Conservation (phyloP, 2,113 vertebrate species). For the Grallaria varia region DNA sequence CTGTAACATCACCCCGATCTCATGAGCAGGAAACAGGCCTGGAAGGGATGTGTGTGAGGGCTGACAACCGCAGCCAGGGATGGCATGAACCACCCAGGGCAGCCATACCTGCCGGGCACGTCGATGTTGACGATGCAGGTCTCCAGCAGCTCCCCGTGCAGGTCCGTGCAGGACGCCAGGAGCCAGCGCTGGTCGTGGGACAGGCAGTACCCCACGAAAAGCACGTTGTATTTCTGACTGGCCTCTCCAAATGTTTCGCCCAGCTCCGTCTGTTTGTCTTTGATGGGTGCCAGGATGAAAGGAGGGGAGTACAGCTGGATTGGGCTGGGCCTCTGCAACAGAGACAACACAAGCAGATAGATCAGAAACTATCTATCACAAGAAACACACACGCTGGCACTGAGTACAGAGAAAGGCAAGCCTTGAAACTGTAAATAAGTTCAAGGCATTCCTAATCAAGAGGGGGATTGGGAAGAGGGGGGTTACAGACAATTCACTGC, state of each 20-base stretch:
- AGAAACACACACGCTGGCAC: background rate
- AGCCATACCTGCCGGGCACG: conserved; percentile 84
- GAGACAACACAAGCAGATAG: background rate
- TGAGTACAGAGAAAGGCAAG: background rate
- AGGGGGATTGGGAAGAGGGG: background rate
- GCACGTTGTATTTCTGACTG: conserved; percentile 90
- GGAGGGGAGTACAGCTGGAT: conserved; percentile 91
- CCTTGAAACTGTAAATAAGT: background rate
- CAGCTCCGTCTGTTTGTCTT: conserved; percentile 88
- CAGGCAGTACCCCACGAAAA: conserved; percentile 94
- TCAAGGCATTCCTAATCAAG: background rate
- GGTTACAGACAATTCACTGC: background rate
- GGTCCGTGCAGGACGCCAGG: conserved; percentile 94
- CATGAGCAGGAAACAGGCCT: background rate
- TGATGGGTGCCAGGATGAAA: conserved; percentile 89
- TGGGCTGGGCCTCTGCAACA: conserved; percentile 84
- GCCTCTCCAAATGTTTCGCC: conserved; percentile 90
- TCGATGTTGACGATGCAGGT: conserved; percentile 94
- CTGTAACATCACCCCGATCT: background rate
- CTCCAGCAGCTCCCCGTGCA: conserved; percentile 92
- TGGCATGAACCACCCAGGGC: background rate
- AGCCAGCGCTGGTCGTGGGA: conserved; percentile 98
- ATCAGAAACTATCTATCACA: background rate
- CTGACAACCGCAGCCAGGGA: background rate
- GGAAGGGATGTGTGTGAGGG: background rate